Conservation (phyloP, 2,797 vertebrate species). For the Megalops cyprinoides region DNA sequence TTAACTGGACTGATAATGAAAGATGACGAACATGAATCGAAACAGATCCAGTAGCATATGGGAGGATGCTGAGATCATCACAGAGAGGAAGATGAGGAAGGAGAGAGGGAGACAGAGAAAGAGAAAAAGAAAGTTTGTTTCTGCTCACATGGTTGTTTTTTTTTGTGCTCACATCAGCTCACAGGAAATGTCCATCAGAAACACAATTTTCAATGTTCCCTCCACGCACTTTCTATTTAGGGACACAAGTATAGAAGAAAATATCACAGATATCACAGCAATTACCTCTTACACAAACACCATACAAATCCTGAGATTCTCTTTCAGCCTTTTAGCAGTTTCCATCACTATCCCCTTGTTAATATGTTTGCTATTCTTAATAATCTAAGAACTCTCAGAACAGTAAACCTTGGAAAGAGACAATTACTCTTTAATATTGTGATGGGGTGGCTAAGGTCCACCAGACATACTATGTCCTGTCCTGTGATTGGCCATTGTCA, state of each 20-base stretch:
- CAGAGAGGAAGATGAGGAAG: no score
- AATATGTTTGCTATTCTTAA: not conserved
- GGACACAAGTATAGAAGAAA: not conserved
- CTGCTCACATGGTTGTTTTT: not conserved
- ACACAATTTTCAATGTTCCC: not conserved
- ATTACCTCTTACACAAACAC: not conserved
- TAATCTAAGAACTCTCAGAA: no score
- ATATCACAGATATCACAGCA: not conserved
- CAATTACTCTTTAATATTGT: no score
- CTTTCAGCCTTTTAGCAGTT: not conserved
- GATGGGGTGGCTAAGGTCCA: no score
- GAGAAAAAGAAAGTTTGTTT: not conserved
- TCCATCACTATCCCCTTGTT: not conserved
- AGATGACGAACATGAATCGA: no score
- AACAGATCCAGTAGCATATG: no score
- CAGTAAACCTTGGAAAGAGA: no score
- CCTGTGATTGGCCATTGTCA: no score
- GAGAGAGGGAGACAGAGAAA: not conserved
- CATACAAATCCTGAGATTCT: not conserved
- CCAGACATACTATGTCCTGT: no score
- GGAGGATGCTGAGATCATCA: no score
- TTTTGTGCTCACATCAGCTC: not conserved
- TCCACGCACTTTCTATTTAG: not conserved
- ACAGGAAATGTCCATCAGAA: not conserved
- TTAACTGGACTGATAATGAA: no score